A percentile compares a stretch with the other conserved stretches of the same genome.
Conservation (phyloP, 2,888 invertebrate species). For the Brachyptera risi region DNA sequence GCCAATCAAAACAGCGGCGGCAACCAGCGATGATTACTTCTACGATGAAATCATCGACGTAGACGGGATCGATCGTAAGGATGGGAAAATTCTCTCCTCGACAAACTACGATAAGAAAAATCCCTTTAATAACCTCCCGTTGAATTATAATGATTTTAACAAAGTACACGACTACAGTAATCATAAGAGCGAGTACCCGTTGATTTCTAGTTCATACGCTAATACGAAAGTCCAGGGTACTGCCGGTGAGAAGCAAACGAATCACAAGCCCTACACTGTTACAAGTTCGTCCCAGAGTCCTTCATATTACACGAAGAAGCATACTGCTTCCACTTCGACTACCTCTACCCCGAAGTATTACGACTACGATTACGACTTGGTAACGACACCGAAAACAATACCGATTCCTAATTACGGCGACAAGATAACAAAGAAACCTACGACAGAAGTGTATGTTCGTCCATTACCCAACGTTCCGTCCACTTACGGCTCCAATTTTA, state of each 20-base stretch:
- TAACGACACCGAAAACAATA: constrained; percentile 28
- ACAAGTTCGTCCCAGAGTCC: constrained; percentile 33
- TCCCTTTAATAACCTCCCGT: constrained; percentile 12
- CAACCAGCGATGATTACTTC: constrained; percentile 36
- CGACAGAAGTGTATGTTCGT: background rate
- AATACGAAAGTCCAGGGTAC: constrained; percentile 65
- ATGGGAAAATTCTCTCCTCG: constrained; percentile 43
- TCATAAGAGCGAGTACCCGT: constrained; percentile 47
- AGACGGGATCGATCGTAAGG: constrained; percentile 49
- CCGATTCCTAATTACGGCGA: constrained; percentile 2
- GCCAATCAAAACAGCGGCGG: constrained; percentile 40
- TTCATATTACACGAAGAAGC: constrained; percentile 35
- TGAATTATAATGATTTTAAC: constrained; percentile 26
- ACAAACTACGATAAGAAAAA: background rate
- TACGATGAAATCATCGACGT: constrained; percentile 41
- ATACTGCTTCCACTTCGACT: constrained; percentile 36
- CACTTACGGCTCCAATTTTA: no score
- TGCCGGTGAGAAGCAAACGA: constrained; percentile 24
- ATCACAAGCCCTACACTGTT: constrained; percentile 20
- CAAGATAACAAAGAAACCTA: constrained; percentile 5
- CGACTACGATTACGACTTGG: constrained; percentile 41
- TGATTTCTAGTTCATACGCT: constrained; percentile 68
- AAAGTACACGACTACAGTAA: constrained; percentile 23
- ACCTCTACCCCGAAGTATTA: constrained; percentile 36
- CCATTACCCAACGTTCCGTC: no score